Evolutionary conservation across 2,888 invertebrate genomes (phyloP).

Genomic region (Aporophyla lueneburgensis): DNA sequence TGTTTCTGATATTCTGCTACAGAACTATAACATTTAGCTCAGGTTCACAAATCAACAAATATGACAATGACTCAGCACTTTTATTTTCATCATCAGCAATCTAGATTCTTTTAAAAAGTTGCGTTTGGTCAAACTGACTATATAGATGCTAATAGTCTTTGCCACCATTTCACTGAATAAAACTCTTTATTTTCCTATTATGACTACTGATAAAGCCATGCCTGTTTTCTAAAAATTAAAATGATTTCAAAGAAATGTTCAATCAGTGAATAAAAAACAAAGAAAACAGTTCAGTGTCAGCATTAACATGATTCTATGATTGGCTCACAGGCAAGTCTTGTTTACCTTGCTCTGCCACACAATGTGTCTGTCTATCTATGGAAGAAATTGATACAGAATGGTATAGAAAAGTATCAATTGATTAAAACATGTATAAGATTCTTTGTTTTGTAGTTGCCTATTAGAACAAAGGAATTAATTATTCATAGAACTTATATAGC

Average conservation of each 20-base stretch:
- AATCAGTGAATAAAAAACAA: constrained; percentile 15
- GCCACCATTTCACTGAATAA: background rate
- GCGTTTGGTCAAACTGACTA: background rate
- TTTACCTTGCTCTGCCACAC: constrained; percentile 23
- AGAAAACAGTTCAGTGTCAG: constrained; percentile 25
- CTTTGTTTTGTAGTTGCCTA: background rate
- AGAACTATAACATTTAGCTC: background rate
- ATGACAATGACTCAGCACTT: constrained; percentile 24
- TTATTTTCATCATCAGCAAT: constrained; percentile 11
- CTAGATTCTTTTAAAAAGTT: background rate
- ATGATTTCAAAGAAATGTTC: background rate
- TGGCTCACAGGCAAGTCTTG: constrained; percentile 22
- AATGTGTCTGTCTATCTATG: constrained; percentile 15
- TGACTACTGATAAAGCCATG: background rate
- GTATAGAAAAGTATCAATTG: background rate
- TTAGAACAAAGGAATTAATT: constrained; percentile 46
- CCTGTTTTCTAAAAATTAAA: background rate
- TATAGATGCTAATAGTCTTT: background rate
- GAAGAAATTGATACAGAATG: constrained; percentile 11
- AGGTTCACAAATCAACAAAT: background rate
- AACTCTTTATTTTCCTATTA: background rate
- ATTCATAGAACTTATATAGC: background rate
- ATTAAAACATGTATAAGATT: constrained; percentile 21
- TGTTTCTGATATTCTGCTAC: background rate
- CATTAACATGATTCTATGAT: constrained; percentile 15